Percentiles rank a stretch among this genome's conserved stretches.
Evolutionary conservation across 2,113 vertebrate genomes (phyloP).

Genomic region (Erythrolamprus reginae): DNA sequence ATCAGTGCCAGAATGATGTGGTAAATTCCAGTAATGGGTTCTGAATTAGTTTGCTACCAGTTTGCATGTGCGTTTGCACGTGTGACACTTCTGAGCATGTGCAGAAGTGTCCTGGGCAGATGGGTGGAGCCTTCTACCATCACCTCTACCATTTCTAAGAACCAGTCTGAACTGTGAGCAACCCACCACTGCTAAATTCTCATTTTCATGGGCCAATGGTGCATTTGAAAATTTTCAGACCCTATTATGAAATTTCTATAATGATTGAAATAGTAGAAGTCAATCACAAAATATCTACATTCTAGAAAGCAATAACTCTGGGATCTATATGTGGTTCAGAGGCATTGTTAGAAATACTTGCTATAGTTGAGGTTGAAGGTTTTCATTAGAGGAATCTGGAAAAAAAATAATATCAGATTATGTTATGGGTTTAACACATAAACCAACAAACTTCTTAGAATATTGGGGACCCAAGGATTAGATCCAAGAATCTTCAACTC

Average conservation of each 20-base stretch:
- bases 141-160: too few relatives aligned
- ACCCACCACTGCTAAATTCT: not conserved
- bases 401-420: not conserved
- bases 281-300: not conserved
- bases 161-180: too few relatives aligned
- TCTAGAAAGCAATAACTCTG: not conserved
- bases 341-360: not conserved
- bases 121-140: too few relatives aligned
- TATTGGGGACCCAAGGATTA: not conserved
- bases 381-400: not conserved
- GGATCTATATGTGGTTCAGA: not conserved
- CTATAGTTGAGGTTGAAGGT: not conserved
- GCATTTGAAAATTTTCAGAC: not conserved
- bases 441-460: not conserved
- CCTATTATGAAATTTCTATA: not conserved
- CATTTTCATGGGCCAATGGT: not conserved
- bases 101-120: too few relatives aligned
- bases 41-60: too few relatives aligned
- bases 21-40: not conserved
- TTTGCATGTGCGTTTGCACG: too few relatives aligned
- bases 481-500: not conserved
- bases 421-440: not conserved
- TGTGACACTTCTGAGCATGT: too few relatives aligned
- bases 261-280: not conserved
- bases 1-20: not conserved